A percentile compares a stretch with the other conserved stretches of the same genome.
These are phyloP conservation scores for Neodiprion pinetum DNA, from an alignment of 1,140 invertebrate genomes.

Conservation along the genomic window DNA sequence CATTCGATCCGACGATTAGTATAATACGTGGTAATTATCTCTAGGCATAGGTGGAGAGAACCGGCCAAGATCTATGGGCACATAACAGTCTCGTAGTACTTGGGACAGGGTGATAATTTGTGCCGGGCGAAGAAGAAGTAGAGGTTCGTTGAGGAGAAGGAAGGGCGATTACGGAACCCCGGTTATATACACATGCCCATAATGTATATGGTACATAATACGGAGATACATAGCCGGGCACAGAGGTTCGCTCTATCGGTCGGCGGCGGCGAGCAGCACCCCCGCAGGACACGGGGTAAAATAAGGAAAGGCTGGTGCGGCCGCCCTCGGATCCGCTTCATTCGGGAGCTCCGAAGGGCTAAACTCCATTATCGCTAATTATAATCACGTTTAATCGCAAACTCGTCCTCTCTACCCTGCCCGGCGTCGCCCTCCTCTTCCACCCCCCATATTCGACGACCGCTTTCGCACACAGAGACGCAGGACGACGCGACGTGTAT, in stretches of 20 bases:
- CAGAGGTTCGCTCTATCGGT: background rate
- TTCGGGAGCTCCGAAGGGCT: constrained; percentile 38
- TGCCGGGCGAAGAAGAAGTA: background rate
- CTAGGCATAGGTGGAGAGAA: background rate
- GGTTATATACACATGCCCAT: background rate
- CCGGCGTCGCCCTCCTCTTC: constrained; percentile 3
- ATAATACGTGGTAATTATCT: background rate
- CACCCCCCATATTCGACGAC: background rate
- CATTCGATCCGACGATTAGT: background rate
- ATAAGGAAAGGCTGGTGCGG: constrained; percentile 14
- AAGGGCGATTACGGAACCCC: background rate
- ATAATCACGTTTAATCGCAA: constrained; percentile 58
- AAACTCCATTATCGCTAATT: constrained; percentile 59
- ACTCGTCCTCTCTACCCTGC: constrained; percentile 36
- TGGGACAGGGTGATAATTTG: background rate
- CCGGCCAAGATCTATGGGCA: background rate
- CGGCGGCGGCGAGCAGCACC: background rate
- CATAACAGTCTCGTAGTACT: background rate
- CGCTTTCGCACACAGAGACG: no score
- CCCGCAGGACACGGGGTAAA: background rate
- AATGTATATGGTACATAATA: no score
- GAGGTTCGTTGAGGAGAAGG: background rate
- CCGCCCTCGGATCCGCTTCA: constrained; percentile 11
- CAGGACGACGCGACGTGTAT: constrained; percentile 20
- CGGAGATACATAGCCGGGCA: background rate